Evolutionary conservation across 2,113 vertebrate species (phyloP).

Genomic region (Phaetusa simplex): DNA sequence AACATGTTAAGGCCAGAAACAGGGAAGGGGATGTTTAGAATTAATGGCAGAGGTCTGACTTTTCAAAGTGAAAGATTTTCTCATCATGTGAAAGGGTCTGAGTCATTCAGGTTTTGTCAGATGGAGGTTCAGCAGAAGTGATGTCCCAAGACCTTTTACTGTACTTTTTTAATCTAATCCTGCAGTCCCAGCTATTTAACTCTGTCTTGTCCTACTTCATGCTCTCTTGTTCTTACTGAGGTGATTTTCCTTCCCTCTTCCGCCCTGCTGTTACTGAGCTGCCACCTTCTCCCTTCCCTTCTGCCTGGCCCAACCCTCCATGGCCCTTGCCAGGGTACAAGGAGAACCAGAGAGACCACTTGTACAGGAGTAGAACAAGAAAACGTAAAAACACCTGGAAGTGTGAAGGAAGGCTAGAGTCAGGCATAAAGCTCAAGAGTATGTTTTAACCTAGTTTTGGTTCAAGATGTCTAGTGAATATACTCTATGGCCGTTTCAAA

Average conservation of each 20-base stretch:
- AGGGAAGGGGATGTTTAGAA: background rate
- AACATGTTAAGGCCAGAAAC: background rate
- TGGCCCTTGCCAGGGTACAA: background rate
- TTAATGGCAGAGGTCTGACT: background rate
- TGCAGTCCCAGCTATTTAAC: background rate
- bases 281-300: background rate
- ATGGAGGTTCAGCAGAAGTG: background rate
- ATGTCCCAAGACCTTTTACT: background rate
- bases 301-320: background rate
- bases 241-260: background rate
- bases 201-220: background rate
- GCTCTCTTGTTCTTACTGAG: background rate
- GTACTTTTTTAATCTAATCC: background rate
- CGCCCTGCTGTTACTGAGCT: background rate
- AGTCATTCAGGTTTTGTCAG: conserved; percentile 2
- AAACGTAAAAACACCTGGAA: background rate
- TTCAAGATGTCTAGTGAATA: background rate
- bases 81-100: background rate
- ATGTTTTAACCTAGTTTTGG: background rate
- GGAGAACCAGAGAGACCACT: background rate
- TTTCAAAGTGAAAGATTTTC: conserved; percentile 14
- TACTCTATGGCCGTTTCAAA: background rate
- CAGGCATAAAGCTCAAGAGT: background rate
- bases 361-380: background rate
- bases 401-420: background rate